Base-by-base conservation (phyloP, 1,140 invertebrate genomes). In the Sarcophaga bullata region DNA sequence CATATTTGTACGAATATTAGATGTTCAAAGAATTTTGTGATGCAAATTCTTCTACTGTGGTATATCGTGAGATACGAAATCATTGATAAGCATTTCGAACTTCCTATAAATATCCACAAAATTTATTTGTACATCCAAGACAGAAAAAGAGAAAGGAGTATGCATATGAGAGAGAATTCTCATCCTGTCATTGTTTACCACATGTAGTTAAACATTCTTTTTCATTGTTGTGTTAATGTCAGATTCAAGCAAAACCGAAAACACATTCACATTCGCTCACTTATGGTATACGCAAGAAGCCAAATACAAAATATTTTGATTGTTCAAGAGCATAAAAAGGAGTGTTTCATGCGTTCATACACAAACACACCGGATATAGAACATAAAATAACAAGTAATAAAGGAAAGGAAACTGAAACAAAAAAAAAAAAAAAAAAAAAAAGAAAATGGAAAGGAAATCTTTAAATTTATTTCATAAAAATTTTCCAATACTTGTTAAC, bases 311-410 rank as follows among this genome's bases (percentile, higher is more conserved):
- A 37, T 37, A 37, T 37, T 37, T 37, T 2, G 25, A 37, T 37
- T 37, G 25, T 37, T 37, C 25, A 37, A 37, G 25, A 37, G 25
- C 25, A 37, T 37, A 37, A 37, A 17, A 68, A 25, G 4, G n/a
- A 68, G 8, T 68, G 15, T 19, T 19, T 6, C 8, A 62, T 19
- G 25, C 25, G 62, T 68, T 6, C 62, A 19, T 8, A 68, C 8
- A n/a, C 25, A 3, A 81, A 73, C 6, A 50, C 37, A 52, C 13
- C 46, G 58, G 17, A 58, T 37, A 58, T 52, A 62, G 10, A 81
- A 80, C 52, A 76, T 75, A 15, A 72, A 82, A 48, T 37, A 19
- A 68, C 47, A 48, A 47, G 46, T 49, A 73, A n/a, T n/a, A n/a
- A n/a, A n/a, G n/a, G n/a, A n/a, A 48, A 73, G 50, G 17, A 78